Base-by-base conservation (phyloP, 2,797 vertebrate genomes). In the Lutjanus campechanus region DNA sequence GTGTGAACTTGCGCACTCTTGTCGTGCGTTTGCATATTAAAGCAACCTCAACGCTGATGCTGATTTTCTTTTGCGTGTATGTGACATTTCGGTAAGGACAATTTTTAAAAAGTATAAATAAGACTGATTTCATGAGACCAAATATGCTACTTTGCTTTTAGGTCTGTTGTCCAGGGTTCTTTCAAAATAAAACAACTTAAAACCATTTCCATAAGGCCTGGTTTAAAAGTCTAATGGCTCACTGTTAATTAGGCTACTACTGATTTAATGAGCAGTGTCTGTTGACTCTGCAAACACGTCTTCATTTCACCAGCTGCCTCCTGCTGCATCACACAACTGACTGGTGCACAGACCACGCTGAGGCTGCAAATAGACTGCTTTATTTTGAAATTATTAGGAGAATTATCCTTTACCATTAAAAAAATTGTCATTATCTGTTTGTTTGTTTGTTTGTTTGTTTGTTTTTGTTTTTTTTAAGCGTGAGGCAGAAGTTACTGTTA, bases 251-350 rank as follows among this genome's bases (percentile, higher is more conserved):
- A 62, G 59, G 20, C 47, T 40, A 6, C 12, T 43, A 1, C 72
- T 83, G 83, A 71, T 75, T 72, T 20, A 66, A 71, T 73, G 53
- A 67, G 51, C 60, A 55, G 44, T 13, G 20, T 70, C n/a, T 81
- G 66, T 63, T 78, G 53, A 77, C 15, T 64, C 46, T 74, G 67
- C 17, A 60, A 69, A 73, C 25, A 71, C 22, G 67, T 36, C 56
- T 63, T 79, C 29, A 43, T 79, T 49, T 67, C 65, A 68, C 50
- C 46, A 74, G 46, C 75, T 81, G 59, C 56, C n/a, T 71, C 51
- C 29, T 36, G 29, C 29, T 36, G 29, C 77, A 73, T 8, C 44
- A 47, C 44, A 50, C 11, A 2, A 19, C 43, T 6, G 43, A 56
- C 69, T 47, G 16, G 43, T 82, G 63, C 76, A 76, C 40, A 49